Evolutionary conservation across 2,113 vertebrate species (phyloP).

Genomic region (Indri indri): DNA sequence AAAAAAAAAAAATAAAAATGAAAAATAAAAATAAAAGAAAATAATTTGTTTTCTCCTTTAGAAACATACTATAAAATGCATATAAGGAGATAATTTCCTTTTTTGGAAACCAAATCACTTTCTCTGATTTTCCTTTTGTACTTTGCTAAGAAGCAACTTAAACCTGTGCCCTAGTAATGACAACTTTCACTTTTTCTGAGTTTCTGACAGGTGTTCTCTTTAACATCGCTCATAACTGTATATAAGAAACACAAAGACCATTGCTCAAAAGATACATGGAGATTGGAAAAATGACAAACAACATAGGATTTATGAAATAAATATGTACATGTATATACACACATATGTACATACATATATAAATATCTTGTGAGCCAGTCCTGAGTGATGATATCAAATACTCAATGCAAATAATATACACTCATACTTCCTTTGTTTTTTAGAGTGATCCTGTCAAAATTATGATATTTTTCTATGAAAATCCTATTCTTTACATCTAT

Average conservation of each 20-base stretch:
- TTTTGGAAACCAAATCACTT: neutral
- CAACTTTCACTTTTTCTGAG: neutral
- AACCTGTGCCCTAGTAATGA: neutral
- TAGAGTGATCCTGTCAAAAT: conserved; percentile 43
- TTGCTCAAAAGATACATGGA: conserved; percentile 47
- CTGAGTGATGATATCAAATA: conserved; percentile 75
- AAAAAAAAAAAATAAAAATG: no score
- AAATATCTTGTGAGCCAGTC: conserved; percentile 63
- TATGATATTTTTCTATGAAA: neutral
- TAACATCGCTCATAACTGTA: conserved; percentile 60
- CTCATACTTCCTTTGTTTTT: neutral
- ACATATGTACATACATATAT: neutral
- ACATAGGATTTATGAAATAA: conserved; percentile 37
- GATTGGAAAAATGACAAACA: conserved; percentile 52
- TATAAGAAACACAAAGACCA: conserved; percentile 53
- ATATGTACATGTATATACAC: neutral
- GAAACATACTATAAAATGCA: neutral
- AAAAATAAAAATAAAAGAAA: no score
- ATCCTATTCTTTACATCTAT: neutral
- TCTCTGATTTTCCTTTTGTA: neutral
- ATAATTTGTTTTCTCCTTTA: neutral
- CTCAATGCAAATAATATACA: conserved; percentile 56
- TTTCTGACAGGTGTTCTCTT: conserved; percentile 54
- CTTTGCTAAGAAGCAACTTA: conserved; percentile 11
- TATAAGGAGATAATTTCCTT: neutral